Evolutionary conservation across 2,113 vertebrate genomes (phyloP).

Genomic region (Pelvicachromis taeniatus): DNA sequence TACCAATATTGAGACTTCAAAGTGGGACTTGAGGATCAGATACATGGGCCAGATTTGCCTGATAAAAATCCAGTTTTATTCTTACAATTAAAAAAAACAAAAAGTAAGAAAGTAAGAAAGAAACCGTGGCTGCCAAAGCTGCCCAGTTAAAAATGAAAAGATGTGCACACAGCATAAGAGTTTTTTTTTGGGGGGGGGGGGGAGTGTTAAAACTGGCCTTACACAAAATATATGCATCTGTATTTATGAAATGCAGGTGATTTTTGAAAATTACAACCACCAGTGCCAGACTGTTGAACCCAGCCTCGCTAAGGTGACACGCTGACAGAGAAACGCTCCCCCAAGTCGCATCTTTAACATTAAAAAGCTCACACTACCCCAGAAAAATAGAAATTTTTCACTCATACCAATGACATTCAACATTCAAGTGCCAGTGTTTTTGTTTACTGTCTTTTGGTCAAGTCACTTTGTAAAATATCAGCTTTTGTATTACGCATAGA

Average conservation of each 20-base stretch:
- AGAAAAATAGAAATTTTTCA: constrained; percentile 96
- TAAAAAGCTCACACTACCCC: constrained; percentile 99
- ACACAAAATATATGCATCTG: neutral
- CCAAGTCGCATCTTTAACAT: constrained; percentile 73
- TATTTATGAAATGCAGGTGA: neutral
- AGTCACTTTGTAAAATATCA: constrained; percentile 89
- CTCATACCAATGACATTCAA: constrained; percentile 98
- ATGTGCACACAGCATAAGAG: neutral
- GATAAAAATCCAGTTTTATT: neutral
- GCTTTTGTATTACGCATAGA: constrained; percentile 94
- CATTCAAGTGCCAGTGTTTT: constrained; percentile 99
- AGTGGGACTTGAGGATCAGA: neutral
- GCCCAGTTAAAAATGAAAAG: neutral
- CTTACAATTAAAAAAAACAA: neutral
- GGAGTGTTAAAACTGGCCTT: neutral
- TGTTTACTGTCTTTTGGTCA: constrained; percentile 98
- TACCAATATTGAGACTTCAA: neutral
- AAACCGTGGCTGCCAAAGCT: neutral
- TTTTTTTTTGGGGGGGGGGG: too few relatives aligned
- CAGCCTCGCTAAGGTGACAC: constrained; percentile 11
- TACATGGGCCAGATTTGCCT: neutral
- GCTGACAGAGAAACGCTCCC: constrained; percentile 19
- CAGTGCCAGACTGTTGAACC: neutral
- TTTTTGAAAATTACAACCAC: neutral
- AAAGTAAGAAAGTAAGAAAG: neutral